Conservation (phyloP, 2,113 vertebrate species). For the Epinephelus lanceolatus region DNA sequence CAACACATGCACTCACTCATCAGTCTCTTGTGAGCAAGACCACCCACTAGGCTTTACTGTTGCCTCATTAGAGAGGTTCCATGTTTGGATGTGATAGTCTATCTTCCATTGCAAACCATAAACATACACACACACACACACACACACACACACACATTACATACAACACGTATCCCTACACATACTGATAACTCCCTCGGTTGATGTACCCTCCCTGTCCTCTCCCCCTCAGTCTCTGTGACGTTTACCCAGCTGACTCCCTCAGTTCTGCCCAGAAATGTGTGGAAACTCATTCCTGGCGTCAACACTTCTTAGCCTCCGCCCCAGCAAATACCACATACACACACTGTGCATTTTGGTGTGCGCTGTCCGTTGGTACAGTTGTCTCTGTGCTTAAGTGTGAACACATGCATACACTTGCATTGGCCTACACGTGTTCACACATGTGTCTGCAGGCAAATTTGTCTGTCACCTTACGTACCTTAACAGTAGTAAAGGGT, state of each 20-base stretch:
- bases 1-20: slow-evolving; percentile 18
- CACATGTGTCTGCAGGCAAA: slow-evolving; percentile 2
- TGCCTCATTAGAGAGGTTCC: slow-evolving; percentile 41
- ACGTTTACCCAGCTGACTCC: slow-evolving; percentile 76
- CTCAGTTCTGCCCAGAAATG: slow-evolving; percentile 67
- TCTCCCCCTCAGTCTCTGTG: slow-evolving; percentile 21
- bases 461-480: not conserved
- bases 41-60: slow-evolving; percentile 59
- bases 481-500: not conserved
- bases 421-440: slow-evolving; percentile 16
- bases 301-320: slow-evolving; percentile 46
- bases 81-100: slow-evolving; percentile 68
- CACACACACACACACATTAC: slow-evolving; percentile 1
- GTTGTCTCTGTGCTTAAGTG: slow-evolving; percentile 42
- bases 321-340: slow-evolving; percentile 48
- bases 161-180: slow-evolving; percentile 5
- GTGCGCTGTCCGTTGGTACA: slow-evolving; percentile 14
- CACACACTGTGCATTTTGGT: slow-evolving; percentile 21
- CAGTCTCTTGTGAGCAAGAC: slow-evolving; percentile 41
- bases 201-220: not conserved
- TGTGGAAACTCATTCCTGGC: slow-evolving; percentile 72
- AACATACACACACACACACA: slow-evolving; percentile 40
- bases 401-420: slow-evolving; percentile 37
- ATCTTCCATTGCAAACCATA: slow-evolving; percentile 59
- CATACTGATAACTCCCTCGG: slow-evolving; percentile 20